Base-by-base conservation (phyloP, 2,113 vertebrate species). In the Ophiodon elongatus region DNA sequence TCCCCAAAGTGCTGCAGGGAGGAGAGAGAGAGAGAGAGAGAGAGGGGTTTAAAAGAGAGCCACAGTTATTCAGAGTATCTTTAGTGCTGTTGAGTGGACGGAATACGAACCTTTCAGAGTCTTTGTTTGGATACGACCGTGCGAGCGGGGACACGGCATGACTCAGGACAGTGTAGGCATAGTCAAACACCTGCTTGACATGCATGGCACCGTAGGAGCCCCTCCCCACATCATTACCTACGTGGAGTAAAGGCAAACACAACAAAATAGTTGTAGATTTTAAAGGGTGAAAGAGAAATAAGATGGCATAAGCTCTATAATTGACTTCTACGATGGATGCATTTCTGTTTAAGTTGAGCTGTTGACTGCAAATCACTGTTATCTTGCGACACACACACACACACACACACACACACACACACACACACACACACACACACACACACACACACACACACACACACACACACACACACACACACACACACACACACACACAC, bases 141-240 rank as follows among this genome's bases (percentile, higher is more conserved):
- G 98, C 97, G 59, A 99, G 97, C 0, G 98, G 98, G 0, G 97
- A 97, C 33, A 99, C 98, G 0, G 98, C 98, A 4, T 98, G 98
- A 91, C 97, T 97, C 90, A 99, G 93, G 75, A 99, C 96, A 59
- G 97, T 97, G 71, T 99, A 99, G 78, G 98, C 98, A 33, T 99
- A 99, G 91, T 99, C 98, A 85, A 99, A 98, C 90, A 97, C 98
- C 91, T 99, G 97, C 85, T 98, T 99, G 90, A 99, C 98, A 77
- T 99, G 97, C 97, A 99, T 97, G 95, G 97, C 98, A 77, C 98
- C 98, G 5, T 99, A 99, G 1, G 98, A 99, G 79, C 98, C 99
- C 85, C 98, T 95, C 64, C 98, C 98, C 43, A 99, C 98, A 60
- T 99, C 98, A 70, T 99, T 99, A 77, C 98, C 98, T 99, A 82